Evolutionary conservation across 2,797 vertebrate genomes (phyloP).

Genomic region (Salmo trutta): DNA sequence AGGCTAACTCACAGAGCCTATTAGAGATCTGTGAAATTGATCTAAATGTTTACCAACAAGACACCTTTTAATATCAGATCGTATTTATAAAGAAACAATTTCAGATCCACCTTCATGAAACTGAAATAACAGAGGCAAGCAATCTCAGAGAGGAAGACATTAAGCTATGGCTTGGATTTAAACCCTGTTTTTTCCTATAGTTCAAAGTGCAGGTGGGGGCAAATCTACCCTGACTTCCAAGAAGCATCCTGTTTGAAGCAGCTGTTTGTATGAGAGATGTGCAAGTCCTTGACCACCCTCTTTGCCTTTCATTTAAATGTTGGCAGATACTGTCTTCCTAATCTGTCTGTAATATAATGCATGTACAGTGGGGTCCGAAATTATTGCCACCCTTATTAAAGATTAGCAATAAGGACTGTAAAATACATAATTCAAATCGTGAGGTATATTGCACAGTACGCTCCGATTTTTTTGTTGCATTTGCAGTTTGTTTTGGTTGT

Average conservation of each 20-base stretch:
- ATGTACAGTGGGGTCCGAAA: slow-evolving; percentile 70
- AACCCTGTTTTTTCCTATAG: background rate
- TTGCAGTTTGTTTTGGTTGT: too few relatives aligned
- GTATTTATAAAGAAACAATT: background rate
- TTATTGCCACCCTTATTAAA: slow-evolving; percentile 66
- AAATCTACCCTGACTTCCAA: background rate
- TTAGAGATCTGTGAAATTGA: background rate
- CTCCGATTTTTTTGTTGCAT: too few relatives aligned
- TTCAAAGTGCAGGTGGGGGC: background rate
- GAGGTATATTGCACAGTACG: too few relatives aligned
- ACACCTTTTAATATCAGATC: background rate
- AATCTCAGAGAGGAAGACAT: background rate
- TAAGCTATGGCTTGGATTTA: background rate
- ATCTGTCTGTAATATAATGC: slow-evolving; percentile 74
- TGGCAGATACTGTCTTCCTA: slow-evolving; percentile 65
- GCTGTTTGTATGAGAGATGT: slow-evolving; percentile 34
- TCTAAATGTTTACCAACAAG: background rate
- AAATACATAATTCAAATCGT: too few relatives aligned
- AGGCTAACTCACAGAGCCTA: too few relatives aligned
- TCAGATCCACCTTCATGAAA: background rate
- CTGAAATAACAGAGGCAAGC: background rate
- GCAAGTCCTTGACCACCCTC: slow-evolving; percentile 17
- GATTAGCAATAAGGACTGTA: slow-evolving; percentile 17
- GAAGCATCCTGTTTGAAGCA: slow-evolving; percentile 23
- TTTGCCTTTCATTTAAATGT: slow-evolving; percentile 60